Conservation (phyloP, 1,140 invertebrate genomes). For the Penaeus indicus region DNA sequence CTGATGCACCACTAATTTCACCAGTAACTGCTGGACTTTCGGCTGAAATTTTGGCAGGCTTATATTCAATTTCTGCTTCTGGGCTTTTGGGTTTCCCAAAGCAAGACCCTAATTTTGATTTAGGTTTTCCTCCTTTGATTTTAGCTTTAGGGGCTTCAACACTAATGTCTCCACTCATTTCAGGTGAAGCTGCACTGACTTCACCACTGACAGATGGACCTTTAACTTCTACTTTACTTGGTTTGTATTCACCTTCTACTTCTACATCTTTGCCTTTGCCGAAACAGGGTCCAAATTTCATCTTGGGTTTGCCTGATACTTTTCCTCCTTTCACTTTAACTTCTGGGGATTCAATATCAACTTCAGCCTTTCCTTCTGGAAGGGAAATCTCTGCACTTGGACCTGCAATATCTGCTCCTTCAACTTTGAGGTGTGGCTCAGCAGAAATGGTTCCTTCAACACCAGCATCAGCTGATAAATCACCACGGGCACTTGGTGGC, state of each 20-base stretch:
- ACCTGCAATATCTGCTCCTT: not conserved
- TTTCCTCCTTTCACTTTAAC: not conserved
- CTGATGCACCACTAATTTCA: not conserved
- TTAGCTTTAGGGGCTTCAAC: slow-evolving; percentile 10
- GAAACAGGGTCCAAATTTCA: slow-evolving; percentile 14
- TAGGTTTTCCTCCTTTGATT: not conserved
- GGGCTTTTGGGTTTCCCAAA: slow-evolving; percentile 54
- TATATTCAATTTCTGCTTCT: slow-evolving; percentile 42
- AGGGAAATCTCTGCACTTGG: not conserved
- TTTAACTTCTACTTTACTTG: not conserved
- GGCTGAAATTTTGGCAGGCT: slow-evolving; percentile 15
- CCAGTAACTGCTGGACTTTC: slow-evolving; percentile 13
- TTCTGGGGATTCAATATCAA: not conserved
- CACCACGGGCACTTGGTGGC: not conserved
- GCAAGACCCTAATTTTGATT: slow-evolving; percentile 53
- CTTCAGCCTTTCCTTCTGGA: slow-evolving; percentile 23
- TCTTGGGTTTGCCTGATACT: not conserved
- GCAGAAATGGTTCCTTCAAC: not conserved
- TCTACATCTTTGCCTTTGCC: not conserved
- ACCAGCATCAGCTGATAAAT: too few species aligned
- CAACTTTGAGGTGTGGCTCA: not conserved
- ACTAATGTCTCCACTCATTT: slow-evolving; percentile 9
- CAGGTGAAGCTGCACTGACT: not conserved
- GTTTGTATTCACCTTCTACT: not conserved
- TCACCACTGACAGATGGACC: not conserved